phyloP scores from a whole-genome alignment of 1,140 invertebrate genomes.

The Sminthurides bifidus region DNA sequence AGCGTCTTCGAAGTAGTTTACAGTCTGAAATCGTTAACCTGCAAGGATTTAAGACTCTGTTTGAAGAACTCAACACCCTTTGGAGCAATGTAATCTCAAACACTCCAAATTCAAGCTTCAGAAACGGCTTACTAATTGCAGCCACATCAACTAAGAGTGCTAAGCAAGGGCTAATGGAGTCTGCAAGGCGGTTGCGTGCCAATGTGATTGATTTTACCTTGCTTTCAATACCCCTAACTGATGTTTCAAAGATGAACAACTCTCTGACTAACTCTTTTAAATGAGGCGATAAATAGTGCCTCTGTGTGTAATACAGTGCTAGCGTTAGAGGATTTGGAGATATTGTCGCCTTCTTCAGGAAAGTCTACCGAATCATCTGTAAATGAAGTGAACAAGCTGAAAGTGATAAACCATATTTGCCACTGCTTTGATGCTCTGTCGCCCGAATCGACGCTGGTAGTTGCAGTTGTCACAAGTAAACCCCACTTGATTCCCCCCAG shows the following conservation, averaged over 20 bases:
- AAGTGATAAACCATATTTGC: conserved; percentile 11
- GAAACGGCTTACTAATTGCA: conserved; percentile 8
- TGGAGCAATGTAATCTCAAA: not conserved
- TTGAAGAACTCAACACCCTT: not conserved
- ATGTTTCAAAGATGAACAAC: not conserved
- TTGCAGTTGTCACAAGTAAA: conserved; percentile 5
- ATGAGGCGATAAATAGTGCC: not conserved
- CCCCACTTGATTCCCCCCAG: conserved; percentile 6
- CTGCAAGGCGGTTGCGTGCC: conserved; percentile 1
- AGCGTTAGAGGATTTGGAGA: not conserved
- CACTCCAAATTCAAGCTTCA: not conserved
- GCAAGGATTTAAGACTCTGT: not conserved
- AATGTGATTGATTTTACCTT: conserved; percentile 1
- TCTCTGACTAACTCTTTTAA: not conserved
- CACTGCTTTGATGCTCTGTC: conserved; percentile 6
- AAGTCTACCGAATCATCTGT: not conserved
- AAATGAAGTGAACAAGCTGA: not conserved
- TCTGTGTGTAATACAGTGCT: conserved; percentile 7
- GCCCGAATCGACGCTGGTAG: not conserved
- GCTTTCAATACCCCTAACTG: not conserved
- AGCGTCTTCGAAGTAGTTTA: not conserved
- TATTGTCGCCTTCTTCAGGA: not conserved
- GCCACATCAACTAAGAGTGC: conserved; percentile 5
- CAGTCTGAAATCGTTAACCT: not conserved
- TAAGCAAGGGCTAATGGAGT: conserved; percentile 15